A percentile compares a stretch with the other conserved stretches of the same genome.
phyloP scores from a whole-genome alignment of 1,140 invertebrate species.

The Ips nitidus region DNA sequence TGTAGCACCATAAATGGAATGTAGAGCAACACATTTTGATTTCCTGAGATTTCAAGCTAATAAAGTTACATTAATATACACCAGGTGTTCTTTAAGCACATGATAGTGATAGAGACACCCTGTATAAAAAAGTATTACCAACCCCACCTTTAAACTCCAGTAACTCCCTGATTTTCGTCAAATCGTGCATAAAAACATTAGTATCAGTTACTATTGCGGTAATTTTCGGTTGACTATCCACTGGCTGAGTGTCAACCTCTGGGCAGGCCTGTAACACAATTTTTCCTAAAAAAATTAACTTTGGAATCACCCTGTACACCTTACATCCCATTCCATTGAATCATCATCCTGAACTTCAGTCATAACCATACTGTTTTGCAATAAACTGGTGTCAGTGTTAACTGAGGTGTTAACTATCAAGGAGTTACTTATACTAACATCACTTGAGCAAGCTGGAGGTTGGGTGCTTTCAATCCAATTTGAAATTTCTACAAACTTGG shows the following conservation, averaged over 20 bases:
- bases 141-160: slow-evolving; percentile 35
- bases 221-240: not conserved
- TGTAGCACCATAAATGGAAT: slow-evolving; percentile 44
- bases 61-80: not conserved
- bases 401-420: slow-evolving; percentile 12
- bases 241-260: not conserved
- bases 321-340: slow-evolving; percentile 31
- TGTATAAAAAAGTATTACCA: not conserved
- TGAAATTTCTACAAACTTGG: not conserved
- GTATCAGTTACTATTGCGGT: slow-evolving; percentile 45
- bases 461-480: slow-evolving; percentile 5
- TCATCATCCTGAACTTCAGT: slow-evolving; percentile 10
- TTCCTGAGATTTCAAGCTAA: slow-evolving; percentile 19
- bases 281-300: not conserved
- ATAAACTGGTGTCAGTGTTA: slow-evolving; percentile 10
- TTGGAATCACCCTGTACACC: not conserved
- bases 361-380: slow-evolving; percentile 4
- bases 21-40: slow-evolving; percentile 35
- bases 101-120: not conserved
- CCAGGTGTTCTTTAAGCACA: not conserved
- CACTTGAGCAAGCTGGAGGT: not conserved
- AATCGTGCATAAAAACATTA: slow-evolving; percentile 44
- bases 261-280: not conserved
- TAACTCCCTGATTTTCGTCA: slow-evolving; percentile 40
- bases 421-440: slow-evolving; percentile 11